Percentiles rank a stretch among this genome's conserved stretches.
Conservation (phyloP, 2,888 invertebrate genomes). For the Agriopis marginaria region DNA sequence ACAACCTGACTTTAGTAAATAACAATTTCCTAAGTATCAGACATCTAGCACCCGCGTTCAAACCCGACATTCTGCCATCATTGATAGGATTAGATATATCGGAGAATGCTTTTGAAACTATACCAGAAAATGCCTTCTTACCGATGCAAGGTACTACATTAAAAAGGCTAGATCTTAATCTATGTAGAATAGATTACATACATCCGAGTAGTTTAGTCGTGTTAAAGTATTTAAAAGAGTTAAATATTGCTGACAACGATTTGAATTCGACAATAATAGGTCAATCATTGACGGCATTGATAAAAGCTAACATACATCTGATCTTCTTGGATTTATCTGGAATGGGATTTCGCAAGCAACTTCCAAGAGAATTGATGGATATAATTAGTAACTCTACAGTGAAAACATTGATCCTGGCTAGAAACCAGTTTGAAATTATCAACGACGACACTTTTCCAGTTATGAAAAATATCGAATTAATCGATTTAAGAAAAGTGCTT, state of each 20-base stretch:
- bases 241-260: constrained; percentile 85
- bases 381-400: constrained; percentile 83
- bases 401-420: constrained; percentile 75
- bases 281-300: constrained; percentile 69
- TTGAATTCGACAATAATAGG: constrained; percentile 76
- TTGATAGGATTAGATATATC: constrained; percentile 80
- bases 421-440: constrained; percentile 86
- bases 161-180: constrained; percentile 76
- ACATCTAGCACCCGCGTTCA: constrained; percentile 75
- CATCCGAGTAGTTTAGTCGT: constrained; percentile 81
- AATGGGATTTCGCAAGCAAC: constrained; percentile 82
- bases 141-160: constrained; percentile 77
- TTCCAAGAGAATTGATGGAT: constrained; percentile 77
- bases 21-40: constrained; percentile 82
- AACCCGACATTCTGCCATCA: constrained; percentile 73
- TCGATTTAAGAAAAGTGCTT: constrained; percentile 85
- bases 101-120: constrained; percentile 80
- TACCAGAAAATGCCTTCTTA: constrained; percentile 75
- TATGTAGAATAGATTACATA: constrained; percentile 84
- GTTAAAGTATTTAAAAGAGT: constrained; percentile 72
- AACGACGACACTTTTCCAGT: constrained; percentile 79
- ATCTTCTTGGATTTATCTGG: constrained; percentile 79
- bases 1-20: constrained; percentile 81
- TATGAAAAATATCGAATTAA: constrained; percentile 83
- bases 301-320: constrained; percentile 71